Evolutionary conservation across 1,140 invertebrate species (phyloP).

Genomic region (Penaeus indicus): DNA sequence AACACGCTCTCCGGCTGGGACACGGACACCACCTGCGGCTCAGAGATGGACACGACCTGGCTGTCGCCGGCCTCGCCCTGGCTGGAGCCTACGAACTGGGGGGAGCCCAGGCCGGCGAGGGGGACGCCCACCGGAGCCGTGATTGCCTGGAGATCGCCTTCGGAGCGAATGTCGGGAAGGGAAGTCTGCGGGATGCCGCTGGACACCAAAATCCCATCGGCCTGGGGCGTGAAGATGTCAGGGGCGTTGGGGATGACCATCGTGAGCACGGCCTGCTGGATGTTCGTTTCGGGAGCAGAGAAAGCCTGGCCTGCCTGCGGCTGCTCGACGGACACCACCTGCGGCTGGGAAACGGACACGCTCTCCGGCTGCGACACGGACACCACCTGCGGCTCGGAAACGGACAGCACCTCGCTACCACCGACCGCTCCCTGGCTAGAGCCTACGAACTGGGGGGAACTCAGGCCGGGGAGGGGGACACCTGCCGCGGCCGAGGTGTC

Average conservation of each 20-base stretch:
- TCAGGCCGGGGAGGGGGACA: not conserved
- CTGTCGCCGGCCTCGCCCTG: slow-evolving; percentile 12
- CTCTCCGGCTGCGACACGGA: slow-evolving; percentile 19
- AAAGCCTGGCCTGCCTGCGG: not conserved
- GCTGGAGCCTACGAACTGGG: slow-evolving; percentile 24
- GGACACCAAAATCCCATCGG: not conserved
- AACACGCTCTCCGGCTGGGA: slow-evolving; percentile 15
- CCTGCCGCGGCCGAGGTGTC: not conserved
- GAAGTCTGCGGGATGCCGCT: not conserved
- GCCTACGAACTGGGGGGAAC: not conserved
- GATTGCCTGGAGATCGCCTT: not conserved
- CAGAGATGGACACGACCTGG: not conserved
- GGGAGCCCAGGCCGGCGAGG: too few relatives aligned
- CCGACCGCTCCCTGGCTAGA: slow-evolving; percentile 5
- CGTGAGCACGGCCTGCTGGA: slow-evolving; percentile 13
- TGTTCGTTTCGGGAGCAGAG: not conserved
- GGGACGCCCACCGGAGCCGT: not conserved
- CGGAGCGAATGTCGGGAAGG: not conserved
- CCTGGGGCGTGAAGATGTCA: not conserved
- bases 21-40: slow-evolving; percentile 10
- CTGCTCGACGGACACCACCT: slow-evolving; percentile 14
- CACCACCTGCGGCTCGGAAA: not conserved
- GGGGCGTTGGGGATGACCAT: not conserved
- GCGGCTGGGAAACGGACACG: slow-evolving; percentile 21
- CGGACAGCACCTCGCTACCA: not conserved